Evolutionary conservation across 2,797 vertebrate genomes (phyloP).

Genomic region (Enteromius fasciolatus): DNA sequence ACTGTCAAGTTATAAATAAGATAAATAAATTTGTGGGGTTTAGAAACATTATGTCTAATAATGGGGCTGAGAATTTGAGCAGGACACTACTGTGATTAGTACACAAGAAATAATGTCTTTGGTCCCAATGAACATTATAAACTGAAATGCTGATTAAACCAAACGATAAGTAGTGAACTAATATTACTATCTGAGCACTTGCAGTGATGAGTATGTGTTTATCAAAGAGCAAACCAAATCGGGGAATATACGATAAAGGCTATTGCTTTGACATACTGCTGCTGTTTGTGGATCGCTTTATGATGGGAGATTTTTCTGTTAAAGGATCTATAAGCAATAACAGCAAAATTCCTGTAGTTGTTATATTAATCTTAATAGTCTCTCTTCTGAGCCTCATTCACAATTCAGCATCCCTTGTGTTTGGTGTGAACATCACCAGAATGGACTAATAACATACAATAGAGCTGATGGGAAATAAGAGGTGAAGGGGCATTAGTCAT

Average conservation of each 20-base stretch:
- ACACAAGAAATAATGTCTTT: slow-evolving; percentile 19
- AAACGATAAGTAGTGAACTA: slow-evolving; percentile 4
- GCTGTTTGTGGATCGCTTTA: slow-evolving; percentile 5
- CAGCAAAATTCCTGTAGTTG: background rate
- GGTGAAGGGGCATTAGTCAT: slow-evolving; percentile 23
- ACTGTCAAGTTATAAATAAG: background rate
- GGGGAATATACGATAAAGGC: slow-evolving; percentile 1
- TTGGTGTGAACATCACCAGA: slow-evolving; percentile 33
- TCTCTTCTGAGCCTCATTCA: background rate
- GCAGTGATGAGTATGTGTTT: slow-evolving; percentile 17
- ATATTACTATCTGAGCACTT: slow-evolving; percentile 10
- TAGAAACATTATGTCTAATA: background rate
- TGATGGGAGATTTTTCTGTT: background rate
- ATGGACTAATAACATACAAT: slow-evolving; percentile 6
- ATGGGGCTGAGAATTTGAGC: background rate
- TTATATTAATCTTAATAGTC: slow-evolving; percentile 16
- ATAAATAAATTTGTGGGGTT: background rate
- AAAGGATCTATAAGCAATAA: background rate
- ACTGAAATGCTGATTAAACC: background rate
- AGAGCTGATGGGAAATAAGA: slow-evolving; percentile 30
- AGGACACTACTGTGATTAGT: slow-evolving; percentile 12
- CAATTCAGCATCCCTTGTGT: slow-evolving; percentile 28
- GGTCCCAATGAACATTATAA: slow-evolving; percentile 28
- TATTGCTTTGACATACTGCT: slow-evolving; percentile 22
- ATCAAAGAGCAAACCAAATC: background rate